phyloP scores from a whole-genome alignment of 1,140 invertebrate species.

The Drosophila funebris region DNA sequence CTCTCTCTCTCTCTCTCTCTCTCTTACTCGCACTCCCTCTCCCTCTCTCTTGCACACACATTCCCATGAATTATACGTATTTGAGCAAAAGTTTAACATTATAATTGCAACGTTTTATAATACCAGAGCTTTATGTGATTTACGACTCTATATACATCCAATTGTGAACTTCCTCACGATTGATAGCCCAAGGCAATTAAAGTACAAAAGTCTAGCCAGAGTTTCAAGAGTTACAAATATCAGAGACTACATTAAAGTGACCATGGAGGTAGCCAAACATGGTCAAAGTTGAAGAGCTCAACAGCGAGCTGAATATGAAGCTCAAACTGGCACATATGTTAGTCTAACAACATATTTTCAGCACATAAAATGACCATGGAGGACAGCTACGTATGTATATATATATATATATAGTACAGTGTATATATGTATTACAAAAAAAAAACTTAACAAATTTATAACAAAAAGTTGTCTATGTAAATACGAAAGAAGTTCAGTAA shows the following conservation, averaged over 20 bases:
- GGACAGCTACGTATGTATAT: too few species aligned
- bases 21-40: background rate
- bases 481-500: too few species aligned
- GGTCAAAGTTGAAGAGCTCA: too few species aligned
- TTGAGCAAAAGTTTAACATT: slow-evolving; percentile 51
- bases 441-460: too few species aligned
- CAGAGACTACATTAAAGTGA: background rate
- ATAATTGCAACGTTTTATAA: slow-evolving; percentile 58
- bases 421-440: too few species aligned
- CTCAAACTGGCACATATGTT: too few species aligned
- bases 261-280: too few species aligned
- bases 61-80: slow-evolving; percentile 41
- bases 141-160: slow-evolving; percentile 12
- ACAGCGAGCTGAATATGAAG: too few species aligned
- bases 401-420: too few species aligned
- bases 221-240: background rate
- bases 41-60: background rate
- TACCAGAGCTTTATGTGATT: slow-evolving; percentile 31
- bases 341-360: too few species aligned
- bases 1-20: background rate
- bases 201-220: slow-evolving; percentile 5
- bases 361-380: too few species aligned
- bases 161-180: slow-evolving; percentile 8
- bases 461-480: too few species aligned
- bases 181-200: slow-evolving; percentile 21